Evolutionary conservation across 2,888 invertebrate genomes (phyloP), one percentile per base, ranked within the genome.

Genomic region (Sceliomorpha sp.): DNA sequence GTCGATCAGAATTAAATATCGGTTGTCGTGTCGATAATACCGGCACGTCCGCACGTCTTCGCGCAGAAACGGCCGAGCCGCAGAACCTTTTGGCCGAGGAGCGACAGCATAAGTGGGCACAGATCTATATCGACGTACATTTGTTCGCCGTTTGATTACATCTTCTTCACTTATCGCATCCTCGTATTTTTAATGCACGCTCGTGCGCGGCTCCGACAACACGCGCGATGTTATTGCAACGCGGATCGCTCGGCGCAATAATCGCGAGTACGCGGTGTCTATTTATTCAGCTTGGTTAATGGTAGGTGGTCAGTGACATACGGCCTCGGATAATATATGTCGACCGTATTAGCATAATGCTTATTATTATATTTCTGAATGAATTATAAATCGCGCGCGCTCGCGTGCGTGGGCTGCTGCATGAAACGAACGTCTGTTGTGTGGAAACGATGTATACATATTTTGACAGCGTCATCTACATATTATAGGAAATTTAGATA

Each of bases 221-320:
- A 34, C 42, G 29, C 15, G 6, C 12, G n/a, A 44, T 48, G 44
- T 44, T 60, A 37, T 40, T 40, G 45, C 60, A 32, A 50, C 44
- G 8, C 55, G 47, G 51, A n/a, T 55, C 48, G 12, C 17, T 32
- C 55, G 15, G 42, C 34, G 60, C 51, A 64, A 64, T 62, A 60
- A 58, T 70, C 53, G 13, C 48, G 48, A 62, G 36, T 60, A 62
- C 74, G n/a, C n/a, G n/a, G n/a, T n/a, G n/a, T n/a, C n/a, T 62
- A 63, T 59, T 79, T 78, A 82, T 80, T 77, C 74, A 80, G 70
- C 55, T 62, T 59, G 29, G 31, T 15, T 29, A 45, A 47, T 76
- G 78, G 80, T 82, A 83, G 83, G 83, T 84, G 84, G 84, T 84
- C 84, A 82, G 81, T 82, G 85, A 85, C 82, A 82, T 80, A 82